Evolutionary conservation across 2,797 vertebrate species (phyloP).

Genomic region (Rachycentron canadum): DNA sequence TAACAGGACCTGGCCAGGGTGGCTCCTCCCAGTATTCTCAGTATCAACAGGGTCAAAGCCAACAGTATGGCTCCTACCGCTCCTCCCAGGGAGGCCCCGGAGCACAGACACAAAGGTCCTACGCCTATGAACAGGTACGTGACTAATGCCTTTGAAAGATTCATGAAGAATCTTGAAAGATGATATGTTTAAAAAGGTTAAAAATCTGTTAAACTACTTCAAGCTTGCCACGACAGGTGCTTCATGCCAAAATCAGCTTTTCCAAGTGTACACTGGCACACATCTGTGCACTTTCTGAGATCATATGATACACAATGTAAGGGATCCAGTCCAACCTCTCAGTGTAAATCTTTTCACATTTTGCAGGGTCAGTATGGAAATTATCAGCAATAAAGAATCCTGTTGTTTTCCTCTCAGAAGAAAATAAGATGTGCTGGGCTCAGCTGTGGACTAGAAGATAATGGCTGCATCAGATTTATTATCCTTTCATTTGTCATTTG

Average conservation of each 20-base stretch:
- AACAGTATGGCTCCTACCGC: slow-evolving; percentile 93
- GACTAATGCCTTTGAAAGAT: background rate
- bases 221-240: too few species aligned
- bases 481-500: slow-evolving; percentile 25
- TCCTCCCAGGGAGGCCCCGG: slow-evolving; percentile 90
- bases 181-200: background rate
- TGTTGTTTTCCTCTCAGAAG: slow-evolving; percentile 32
- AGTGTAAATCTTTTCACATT: slow-evolving; percentile 31
- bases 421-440: slow-evolving; percentile 31
- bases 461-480: slow-evolving; percentile 47
- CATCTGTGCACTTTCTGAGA: background rate
- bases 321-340: background rate
- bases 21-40: slow-evolving; percentile 93
- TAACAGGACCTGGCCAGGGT: slow-evolving; percentile 87
- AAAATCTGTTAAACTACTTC: too few species aligned
- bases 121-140: slow-evolving; percentile 94
- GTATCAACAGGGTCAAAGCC: slow-evolving; percentile 95
- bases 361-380: slow-evolving; percentile 96
- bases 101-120: slow-evolving; percentile 92
- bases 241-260: too few species aligned
- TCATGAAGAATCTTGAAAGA: background rate
- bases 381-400: slow-evolving; percentile 91
- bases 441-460: slow-evolving; percentile 50
- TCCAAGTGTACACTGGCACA: background rate
- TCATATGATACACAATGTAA: background rate